A percentile compares a stretch with the other conserved stretches of the same genome.
phyloP scores from a whole-genome alignment of 2,113 vertebrate genomes.

The Gallinago undulata region DNA sequence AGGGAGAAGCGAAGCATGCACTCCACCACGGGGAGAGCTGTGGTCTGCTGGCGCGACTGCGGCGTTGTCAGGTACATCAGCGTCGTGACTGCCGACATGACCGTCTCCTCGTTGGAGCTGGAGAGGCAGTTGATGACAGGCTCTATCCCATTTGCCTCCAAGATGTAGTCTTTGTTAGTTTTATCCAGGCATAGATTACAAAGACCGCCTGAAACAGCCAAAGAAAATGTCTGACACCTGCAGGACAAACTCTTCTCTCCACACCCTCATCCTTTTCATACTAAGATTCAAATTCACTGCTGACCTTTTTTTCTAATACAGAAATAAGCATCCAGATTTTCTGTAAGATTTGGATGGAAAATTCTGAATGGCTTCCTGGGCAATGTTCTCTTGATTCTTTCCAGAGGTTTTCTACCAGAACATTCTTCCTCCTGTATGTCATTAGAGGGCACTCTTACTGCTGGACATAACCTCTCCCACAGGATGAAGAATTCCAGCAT shows the following conservation, averaged over 20 bases:
- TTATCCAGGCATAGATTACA: conserved; percentile 93
- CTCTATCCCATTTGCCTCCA: conserved; percentile 79
- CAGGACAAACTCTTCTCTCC: background rate
- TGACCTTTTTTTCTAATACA: background rate
- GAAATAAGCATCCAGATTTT: background rate
- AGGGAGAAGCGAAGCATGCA: conserved; percentile 97
- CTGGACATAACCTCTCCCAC: background rate
- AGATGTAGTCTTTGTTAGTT: conserved; percentile 83
- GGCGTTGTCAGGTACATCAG: conserved; percentile 84
- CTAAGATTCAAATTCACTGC: background rate
- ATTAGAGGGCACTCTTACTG: conserved; percentile 18
- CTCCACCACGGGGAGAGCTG: conserved; percentile 80
- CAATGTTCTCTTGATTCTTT: background rate
- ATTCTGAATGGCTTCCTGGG: background rate
- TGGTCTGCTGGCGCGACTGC: conserved; percentile 56
- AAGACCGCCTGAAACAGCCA: conserved; percentile 82
- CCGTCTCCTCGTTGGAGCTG: conserved; percentile 88
- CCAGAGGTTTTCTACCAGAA: background rate
- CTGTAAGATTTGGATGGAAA: background rate
- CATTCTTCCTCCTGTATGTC: background rate
- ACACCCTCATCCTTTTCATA: background rate
- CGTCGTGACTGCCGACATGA: conserved; percentile 87
- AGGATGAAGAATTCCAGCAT: background rate
- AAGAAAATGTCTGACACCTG: background rate
- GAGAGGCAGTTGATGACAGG: conserved; percentile 87